Base-by-base conservation (phyloP, 2,113 vertebrate species). In the Holacanthus passer region DNA sequence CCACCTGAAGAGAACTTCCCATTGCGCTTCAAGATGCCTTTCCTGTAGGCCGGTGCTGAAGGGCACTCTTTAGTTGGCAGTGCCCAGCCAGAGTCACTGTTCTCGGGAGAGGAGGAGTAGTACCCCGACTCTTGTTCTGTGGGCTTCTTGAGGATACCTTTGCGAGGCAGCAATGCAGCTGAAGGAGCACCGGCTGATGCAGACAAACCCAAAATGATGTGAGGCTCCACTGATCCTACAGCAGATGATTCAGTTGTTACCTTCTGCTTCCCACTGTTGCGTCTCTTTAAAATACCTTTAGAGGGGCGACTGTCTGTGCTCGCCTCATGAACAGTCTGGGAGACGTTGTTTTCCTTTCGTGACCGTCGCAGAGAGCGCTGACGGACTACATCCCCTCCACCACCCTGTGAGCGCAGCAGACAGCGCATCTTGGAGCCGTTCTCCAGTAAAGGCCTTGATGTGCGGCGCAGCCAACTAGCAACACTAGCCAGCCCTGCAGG, bases 361-460 rank as follows among this genome's bases (percentile, higher is more conserved):
- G 98, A 99, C 53, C 97, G 95, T 84, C 97, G 96, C 82, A 99
- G 96, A 0, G 98, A 99, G 14, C 97, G 96, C 83, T 99, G 97
- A 6, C 97, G 94, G 71, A 97, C 96, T 17, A 97, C 91, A 0
- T 94, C 75, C 0, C 87, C 94, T 8, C 69, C 90, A 1, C 73
- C 65, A 0, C 88, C 66, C 0, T 97, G 97, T 32, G 98, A 95
- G 79, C 96, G 97, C 45, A 99, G 92, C 86, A 99, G 95, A 89
- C 96, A 97, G 64, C 98, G 95, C 82, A 99, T 93, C 85, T 97
- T 98, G 73, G 97, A 98, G 74, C 97, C 73, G 0, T 97, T 99
- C 86, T 99, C 97, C 81, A 99, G 93, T 24, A 99, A 89, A 0
- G 98, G 97, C 12, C 98, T 95, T 0, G 98, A 98, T 9, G 96